phyloP scores from a whole-genome alignment of 2,113 vertebrate genomes.

The Scalopus aquaticus region DNA sequence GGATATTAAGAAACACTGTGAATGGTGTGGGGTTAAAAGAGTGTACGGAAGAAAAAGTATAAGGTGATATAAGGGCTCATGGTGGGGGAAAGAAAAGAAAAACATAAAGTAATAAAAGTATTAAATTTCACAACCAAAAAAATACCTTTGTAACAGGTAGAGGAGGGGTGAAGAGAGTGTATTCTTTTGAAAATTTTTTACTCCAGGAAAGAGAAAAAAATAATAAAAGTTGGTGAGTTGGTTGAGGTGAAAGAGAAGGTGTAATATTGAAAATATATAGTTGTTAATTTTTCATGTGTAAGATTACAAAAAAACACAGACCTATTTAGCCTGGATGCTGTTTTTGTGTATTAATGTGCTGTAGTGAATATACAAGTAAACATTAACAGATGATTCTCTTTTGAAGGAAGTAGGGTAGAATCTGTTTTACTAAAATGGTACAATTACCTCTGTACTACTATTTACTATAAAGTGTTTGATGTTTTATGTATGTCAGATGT shows the following conservation, averaged over 20 bases:
- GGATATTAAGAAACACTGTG: no score
- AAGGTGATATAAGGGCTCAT: no score
- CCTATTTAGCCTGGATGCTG: not conserved
- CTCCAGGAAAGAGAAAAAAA: no score
- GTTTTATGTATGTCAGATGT: not conserved
- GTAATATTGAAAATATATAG: slow-evolving; percentile 3
- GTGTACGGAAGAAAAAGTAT: no score
- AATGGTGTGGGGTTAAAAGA: no score
- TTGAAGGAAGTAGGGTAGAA: not conserved
- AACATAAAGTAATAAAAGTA: no score
- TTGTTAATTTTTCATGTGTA: slow-evolving; percentile 10
- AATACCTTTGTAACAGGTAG: no score
- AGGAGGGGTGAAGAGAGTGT: no score
- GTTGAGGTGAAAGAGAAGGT: not conserved
- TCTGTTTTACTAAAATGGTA: not conserved
- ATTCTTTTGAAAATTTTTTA: no score
- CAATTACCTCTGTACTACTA: not conserved
- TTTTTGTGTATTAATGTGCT: not conserved
- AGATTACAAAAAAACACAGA: not conserved
- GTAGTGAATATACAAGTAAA: not conserved
- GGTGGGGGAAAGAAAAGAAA: no score
- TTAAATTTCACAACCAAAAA: no score
- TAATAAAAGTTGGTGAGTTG: no score
- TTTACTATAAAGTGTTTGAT: not conserved
- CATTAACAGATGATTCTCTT: not conserved